Base-by-base conservation (phyloP, 2,113 vertebrate genomes). In the Hippocampus barbouri region DNA sequence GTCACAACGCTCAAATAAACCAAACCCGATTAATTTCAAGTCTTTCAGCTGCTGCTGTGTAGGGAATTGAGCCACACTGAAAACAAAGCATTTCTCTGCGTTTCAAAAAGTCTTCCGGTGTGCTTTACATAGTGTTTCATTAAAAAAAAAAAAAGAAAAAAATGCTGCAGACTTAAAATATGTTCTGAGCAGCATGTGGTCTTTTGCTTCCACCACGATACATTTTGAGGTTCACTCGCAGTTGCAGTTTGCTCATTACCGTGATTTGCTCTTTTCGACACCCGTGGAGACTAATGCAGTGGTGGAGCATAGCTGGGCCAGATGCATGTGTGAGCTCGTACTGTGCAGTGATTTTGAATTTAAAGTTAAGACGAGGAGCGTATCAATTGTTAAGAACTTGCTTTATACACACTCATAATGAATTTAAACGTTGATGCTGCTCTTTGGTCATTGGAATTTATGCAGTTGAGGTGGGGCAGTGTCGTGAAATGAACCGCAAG, bases 1-100 rank as follows among this genome's bases (percentile, higher is more conserved):
- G 79, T 82, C 79, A 80, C 63, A 76, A 71, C 69, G 64, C 65
- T 71, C 68, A 77, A 74, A 83, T 68, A 51, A 78, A 77, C 62
- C 73, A 79, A 82, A 80, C 72, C 60, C 63, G 1, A 82, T 84
- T 84, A 80, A 72, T 78, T 73, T 82, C 18, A 77, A 66, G 64
- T 72, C 16, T 77, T n/a, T 72, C 71, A 63, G 63, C 12, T 71
- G 49, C 34, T 23, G 21, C 53, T 11, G 53, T 56, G 53, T 56
- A 56, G 53, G 53, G 53, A 56, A 56, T 56, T 56, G 53, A 56
- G n/a, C 2, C 53, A 56, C n/a, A 11, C 21, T 10, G 9, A 56
- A 56, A 56, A 56, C 53, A 11, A 56, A 9, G n/a, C n/a, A 56
- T 56, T 56, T 56, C 21, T 56, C 53, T 4, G 53, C 16, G 4